These are phyloP conservation scores for Micromys minutus DNA, from an alignment of 2,113 vertebrate species.

Conservation along the genomic window DNA sequence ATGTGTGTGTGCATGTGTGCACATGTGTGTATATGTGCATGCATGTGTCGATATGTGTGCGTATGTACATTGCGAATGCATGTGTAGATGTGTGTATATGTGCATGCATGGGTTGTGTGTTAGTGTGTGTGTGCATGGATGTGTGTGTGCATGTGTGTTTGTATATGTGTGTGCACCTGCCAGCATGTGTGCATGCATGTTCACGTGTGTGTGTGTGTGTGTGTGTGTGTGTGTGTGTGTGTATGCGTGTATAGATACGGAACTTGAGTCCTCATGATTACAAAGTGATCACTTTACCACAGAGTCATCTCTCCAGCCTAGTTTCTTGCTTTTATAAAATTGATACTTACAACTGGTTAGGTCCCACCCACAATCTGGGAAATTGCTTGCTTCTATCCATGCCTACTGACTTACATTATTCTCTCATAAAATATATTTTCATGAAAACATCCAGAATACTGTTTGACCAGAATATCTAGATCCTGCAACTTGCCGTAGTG, in stretches of 20 bases:
- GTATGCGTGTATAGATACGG: background rate
- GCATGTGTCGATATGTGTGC: too few species aligned
- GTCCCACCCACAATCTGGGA: background rate
- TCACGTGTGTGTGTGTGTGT: too few species aligned
- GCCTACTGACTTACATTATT: conserved; percentile 37
- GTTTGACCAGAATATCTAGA: conserved; percentile 19
- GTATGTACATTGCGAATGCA: too few species aligned
- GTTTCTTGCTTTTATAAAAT: background rate
- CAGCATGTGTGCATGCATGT: too few species aligned
- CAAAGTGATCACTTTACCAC: too few species aligned
- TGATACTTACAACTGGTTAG: conserved; percentile 7
- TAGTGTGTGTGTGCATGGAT: background rate
- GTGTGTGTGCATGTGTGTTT: background rate
- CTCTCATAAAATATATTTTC: conserved; percentile 8
- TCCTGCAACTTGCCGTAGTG: background rate
- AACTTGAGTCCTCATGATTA: too few species aligned
- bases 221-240: background rate
- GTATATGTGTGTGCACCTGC: background rate
- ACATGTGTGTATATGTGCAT: background rate
- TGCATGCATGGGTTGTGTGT: too few species aligned
- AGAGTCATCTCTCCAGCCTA: background rate
- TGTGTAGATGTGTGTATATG: too few species aligned
- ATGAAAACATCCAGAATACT: background rate
- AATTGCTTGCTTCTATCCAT: background rate
- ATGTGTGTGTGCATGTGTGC: too few species aligned